A percentile compares a stretch with the other conserved stretches of the same genome.
Evolutionary conservation across 2,113 vertebrate species (phyloP).

Genomic region (Urocynchramus pylzowi): DNA sequence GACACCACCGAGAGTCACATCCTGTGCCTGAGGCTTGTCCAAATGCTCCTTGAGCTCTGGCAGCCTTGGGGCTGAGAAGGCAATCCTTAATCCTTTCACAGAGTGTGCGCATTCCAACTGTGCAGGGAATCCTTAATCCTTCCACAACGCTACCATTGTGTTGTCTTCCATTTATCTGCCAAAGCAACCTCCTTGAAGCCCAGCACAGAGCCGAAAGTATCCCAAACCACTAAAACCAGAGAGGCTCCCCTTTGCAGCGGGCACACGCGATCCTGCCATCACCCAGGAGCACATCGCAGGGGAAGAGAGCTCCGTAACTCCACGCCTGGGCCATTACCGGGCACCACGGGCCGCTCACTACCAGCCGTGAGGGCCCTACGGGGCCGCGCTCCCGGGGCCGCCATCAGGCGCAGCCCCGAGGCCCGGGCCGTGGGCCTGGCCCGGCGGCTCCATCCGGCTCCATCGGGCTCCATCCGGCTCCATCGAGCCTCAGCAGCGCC

Average conservation of each 20-base stretch:
- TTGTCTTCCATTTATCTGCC: background rate
- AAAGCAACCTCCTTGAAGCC: background rate
- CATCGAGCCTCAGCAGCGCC: background rate
- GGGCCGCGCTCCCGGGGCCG: background rate
- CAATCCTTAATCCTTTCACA: background rate
- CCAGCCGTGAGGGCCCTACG: background rate
- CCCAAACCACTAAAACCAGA: background rate
- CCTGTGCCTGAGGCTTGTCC: background rate
- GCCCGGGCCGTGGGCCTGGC: background rate
- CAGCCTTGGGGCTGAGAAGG: background rate
- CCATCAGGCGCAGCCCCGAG: background rate
- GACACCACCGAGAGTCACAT: no score
- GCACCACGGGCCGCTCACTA: accelerated
- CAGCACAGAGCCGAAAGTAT: background rate
- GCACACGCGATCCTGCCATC: background rate
- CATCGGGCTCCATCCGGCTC: no score
- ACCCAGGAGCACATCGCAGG: accelerated
- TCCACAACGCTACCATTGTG: background rate
- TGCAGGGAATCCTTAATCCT: background rate
- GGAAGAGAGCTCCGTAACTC: no score
- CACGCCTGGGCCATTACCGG: accelerated
- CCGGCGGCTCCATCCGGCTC: background rate
- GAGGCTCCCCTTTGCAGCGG: background rate
- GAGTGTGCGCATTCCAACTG: background rate
- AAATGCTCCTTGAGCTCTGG: background rate